Evolutionary conservation across 2,113 vertebrate genomes (phyloP), one percentile per base, ranked within the genome.

Genomic region (Irena cyanogastra): DNA sequence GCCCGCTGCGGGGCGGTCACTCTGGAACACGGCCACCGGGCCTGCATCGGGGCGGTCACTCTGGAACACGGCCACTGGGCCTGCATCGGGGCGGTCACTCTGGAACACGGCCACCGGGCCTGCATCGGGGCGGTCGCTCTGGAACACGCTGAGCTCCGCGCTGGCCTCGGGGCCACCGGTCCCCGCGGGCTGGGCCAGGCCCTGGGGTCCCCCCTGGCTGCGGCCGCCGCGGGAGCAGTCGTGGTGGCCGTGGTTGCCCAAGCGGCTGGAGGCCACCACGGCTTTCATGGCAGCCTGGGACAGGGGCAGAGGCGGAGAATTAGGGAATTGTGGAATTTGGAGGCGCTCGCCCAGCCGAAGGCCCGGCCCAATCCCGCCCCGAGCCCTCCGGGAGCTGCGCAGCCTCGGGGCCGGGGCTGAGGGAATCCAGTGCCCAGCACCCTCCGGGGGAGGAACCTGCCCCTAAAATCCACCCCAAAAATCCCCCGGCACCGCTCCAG

Each of bases 261-360:
- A 97, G n/a, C 98, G 98, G 81, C 98, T 97, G 72, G 99, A 99
- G 50, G 98, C 98, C 18, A 99, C 98, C 7, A 98, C 98, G 1
- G 98, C 98, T 90, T 99, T 99, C 98, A 99, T 98, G 76, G 98
- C 98, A 37, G 98, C 98, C 99, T 99, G 95, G 16, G 18, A 39
- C 7, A n/a, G 64, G 71, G 59, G 39, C 27, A 52, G 13, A 26
- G 37, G 37, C n/a, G n/a, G n/a, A n/a, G n/a, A n/a, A 9, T n/a
- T 2, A n/a, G 11, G 79, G 52, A 30, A 27, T 5, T 7, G 6
- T 2, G 50, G 24, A 11, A 66, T 2, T 18, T 0, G 0, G 13
- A 44, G 52, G 18, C 19, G 39, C 47, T 18, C 22, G 2, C 3
- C 6, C 37, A 6, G 26, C 26, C 7, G 6, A 21, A 39, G n/a